Evolutionary conservation across 2,113 vertebrate species (phyloP), one percentile per base, ranked within the genome.

Genomic region (Engraulis encrasicolus): DNA sequence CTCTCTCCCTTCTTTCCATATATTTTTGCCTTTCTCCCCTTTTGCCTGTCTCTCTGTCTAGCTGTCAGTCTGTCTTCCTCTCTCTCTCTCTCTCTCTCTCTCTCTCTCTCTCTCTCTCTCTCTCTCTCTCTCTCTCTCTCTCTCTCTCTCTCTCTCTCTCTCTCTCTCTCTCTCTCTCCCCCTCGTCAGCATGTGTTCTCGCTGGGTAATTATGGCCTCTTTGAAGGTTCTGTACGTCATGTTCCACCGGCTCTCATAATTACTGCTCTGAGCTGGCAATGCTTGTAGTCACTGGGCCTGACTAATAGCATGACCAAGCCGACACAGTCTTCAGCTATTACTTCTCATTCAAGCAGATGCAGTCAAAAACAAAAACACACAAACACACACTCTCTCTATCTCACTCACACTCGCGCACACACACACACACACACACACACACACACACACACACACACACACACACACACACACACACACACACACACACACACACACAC

Each of bases 271-370:
- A n/a, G 81, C 82, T 85, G 86, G 81, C 89, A 82, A 71, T 86
- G 58, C 78, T 80, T 87, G 83, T 79, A 80, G 82, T 89, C 91
- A 86, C 82, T 80, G 87, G 87, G 82, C 85, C 87, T 86, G 82
- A 87, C 90, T 85, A 93, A 93, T 91, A 90, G 89, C 87, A 80
- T 86, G 83, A 84, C 83, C 78, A 52, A 87, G 81, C 82, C 82
- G 31, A 83, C 84, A 84, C 87, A 86, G 86, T 85, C 89, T 90
- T 92, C 91, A 90, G 83, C 87, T 83, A 89, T 89, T 86, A 90
- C 91, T 90, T 90, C 91, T 90, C 85, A 54, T 80, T 38, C 81
- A 89, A 84, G 27, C 66, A 34, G 34, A 58, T 45, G 23, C 71
- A 83, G 81, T 37, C 23, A 66, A 80, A 81, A n/a, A n/a, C n/a